Conservation (phyloP, 2,888 invertebrate species). For the Cabera pusaria region DNA sequence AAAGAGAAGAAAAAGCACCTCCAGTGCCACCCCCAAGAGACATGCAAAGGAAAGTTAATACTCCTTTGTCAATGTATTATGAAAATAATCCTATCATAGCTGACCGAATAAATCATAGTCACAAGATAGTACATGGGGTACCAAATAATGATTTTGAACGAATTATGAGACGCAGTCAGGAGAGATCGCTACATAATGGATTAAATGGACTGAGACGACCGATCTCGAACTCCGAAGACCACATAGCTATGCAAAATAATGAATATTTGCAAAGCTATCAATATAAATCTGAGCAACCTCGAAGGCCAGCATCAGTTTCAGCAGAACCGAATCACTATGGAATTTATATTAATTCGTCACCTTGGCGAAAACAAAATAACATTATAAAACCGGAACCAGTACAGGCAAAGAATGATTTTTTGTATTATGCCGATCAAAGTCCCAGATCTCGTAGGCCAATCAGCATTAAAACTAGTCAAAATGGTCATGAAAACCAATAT, state of each 20-base stretch:
- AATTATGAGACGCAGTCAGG: slow-evolving; percentile 77
- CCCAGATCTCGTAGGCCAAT: slow-evolving; percentile 89
- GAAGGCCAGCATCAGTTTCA: slow-evolving; percentile 75
- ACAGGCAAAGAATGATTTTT: slow-evolving; percentile 76
- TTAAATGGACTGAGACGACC: slow-evolving; percentile 73
- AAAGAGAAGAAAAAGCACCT: slow-evolving; percentile 81
- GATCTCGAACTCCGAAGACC: slow-evolving; percentile 77
- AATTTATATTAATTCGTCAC: slow-evolving; percentile 63
- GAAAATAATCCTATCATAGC: slow-evolving; percentile 63
- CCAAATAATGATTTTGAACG: slow-evolving; percentile 76
- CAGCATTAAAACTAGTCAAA: slow-evolving; percentile 83
- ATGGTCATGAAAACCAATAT: slow-evolving; percentile 70
- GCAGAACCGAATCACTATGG: slow-evolving; percentile 78
- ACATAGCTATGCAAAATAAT: slow-evolving; percentile 78
- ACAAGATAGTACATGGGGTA: slow-evolving; percentile 63
- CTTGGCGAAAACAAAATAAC: slow-evolving; percentile 63
- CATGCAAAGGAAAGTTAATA: slow-evolving; percentile 84
- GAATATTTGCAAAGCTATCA: slow-evolving; percentile 61
- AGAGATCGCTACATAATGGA: slow-evolving; percentile 64
- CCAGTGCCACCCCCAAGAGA: slow-evolving; percentile 92
- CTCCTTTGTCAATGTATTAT: slow-evolving; percentile 77
- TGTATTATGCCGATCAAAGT: slow-evolving; percentile 88
- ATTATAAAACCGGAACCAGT: slow-evolving; percentile 68
- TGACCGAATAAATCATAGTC: slow-evolving; percentile 55
- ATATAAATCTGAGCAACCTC: slow-evolving; percentile 65